A percentile compares a stretch with the other conserved stretches of the same genome.
These are phyloP conservation scores for Cyprinella venusta DNA, from an alignment of 2,797 vertebrate species.

Conservation along the genomic window DNA sequence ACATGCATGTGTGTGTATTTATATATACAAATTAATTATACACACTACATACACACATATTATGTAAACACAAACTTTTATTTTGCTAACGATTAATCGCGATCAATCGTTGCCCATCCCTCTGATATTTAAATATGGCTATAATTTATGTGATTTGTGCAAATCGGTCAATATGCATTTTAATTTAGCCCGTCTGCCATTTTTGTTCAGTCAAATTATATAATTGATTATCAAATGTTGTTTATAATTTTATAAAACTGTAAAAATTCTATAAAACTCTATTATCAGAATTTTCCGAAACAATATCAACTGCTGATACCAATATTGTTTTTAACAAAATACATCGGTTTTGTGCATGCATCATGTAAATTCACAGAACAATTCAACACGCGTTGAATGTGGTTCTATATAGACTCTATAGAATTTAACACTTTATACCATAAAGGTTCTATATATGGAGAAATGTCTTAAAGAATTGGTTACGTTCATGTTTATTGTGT, in stretches of 20 bases:
- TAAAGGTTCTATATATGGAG: neutral
- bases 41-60: too few relatives aligned
- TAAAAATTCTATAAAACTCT: too few relatives aligned
- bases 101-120: too few relatives aligned
- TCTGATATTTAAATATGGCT: neutral
- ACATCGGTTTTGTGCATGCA: neutral
- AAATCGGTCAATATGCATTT: neutral
- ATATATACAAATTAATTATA: too few relatives aligned
- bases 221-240: neutral
- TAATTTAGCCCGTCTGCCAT: neutral
- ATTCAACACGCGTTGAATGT: too few relatives aligned
- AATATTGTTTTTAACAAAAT: neutral
- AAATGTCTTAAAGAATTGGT: neutral
- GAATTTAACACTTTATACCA: too few relatives aligned
- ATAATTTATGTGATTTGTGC: neutral
- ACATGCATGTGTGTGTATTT: too few relatives aligned
- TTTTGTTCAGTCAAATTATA: neutral
- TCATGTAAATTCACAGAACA: neutral
- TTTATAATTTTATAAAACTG: neutral
- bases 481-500: neutral
- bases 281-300: neutral
- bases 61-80: too few relatives aligned
- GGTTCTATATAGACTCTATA: too few relatives aligned
- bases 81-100: too few relatives aligned
- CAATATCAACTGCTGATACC: neutral